Conservation (phyloP, 1,140 invertebrate genomes). For the Drosophila sp. region DNA sequence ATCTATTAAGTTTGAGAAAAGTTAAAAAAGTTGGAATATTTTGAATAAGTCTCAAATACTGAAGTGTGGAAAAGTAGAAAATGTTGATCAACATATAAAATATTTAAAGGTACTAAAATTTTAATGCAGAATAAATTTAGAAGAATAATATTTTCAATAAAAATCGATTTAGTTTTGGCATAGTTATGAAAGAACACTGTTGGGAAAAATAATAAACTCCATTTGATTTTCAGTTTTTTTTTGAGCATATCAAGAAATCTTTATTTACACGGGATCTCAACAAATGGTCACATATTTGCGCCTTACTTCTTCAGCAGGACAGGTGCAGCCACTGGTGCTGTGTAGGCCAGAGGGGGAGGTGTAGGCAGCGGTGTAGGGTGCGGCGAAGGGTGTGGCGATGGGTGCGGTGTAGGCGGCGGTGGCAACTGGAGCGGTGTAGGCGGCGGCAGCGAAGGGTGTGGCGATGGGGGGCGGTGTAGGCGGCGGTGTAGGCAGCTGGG, state of each 20-base stretch:
- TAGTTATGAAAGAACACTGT: not conserved
- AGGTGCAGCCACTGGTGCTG: conserved; percentile 40
- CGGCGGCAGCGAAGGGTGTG: conserved; percentile 71
- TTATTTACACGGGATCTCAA: conserved; percentile 69
- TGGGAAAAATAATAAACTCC: conserved; percentile 28
- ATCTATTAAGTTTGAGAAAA: too few species aligned
- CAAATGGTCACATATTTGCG: conserved; percentile 23
- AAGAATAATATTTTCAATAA: too few species aligned
- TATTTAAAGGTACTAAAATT: too few species aligned
- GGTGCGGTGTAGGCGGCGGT: conserved; percentile 61
- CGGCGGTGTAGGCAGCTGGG: too few species aligned
- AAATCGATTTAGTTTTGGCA: too few species aligned
- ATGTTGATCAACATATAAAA: too few species aligned
- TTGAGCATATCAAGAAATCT: conserved; percentile 44
- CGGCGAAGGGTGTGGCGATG: conserved; percentile 32
- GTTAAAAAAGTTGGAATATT: too few species aligned
- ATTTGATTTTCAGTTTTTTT: not conserved
- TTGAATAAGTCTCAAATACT: too few species aligned
- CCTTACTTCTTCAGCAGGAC: conserved; percentile 72
- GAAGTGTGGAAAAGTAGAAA: too few species aligned
- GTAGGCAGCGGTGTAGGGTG: conserved; percentile 77
- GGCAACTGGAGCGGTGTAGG: conserved; percentile 50
- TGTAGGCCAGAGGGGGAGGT: conserved; percentile 22
- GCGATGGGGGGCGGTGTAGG: conserved; percentile 51
- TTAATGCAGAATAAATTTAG: too few species aligned